phyloP scores from a whole-genome alignment of 2,888 invertebrate genomes.

The Priocnemis perturbator region DNA sequence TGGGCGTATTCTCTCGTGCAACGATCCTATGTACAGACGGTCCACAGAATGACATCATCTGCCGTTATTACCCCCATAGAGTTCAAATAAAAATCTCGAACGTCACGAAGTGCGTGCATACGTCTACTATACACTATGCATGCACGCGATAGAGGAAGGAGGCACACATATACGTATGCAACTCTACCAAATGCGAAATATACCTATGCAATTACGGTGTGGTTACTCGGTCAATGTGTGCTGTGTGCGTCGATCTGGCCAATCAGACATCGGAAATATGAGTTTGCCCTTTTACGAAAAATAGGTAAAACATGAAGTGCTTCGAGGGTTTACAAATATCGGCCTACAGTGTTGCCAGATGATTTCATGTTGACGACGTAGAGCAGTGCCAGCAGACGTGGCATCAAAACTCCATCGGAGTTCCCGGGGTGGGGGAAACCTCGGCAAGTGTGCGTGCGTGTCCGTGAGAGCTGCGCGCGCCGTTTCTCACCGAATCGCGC shows the following conservation, averaged over 20 bases:
- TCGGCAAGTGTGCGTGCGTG: too few species aligned
- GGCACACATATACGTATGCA: too few species aligned
- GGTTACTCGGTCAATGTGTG: slow-evolving; percentile 39
- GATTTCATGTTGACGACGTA: background rate
- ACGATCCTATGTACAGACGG: background rate
- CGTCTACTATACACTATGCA: background rate
- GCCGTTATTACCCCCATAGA: slow-evolving; percentile 10
- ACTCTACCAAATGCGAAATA: slow-evolving; percentile 3
- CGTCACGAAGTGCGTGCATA: background rate
- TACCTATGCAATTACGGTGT: slow-evolving; percentile 30
- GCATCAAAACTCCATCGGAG: too few species aligned
- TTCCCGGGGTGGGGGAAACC: too few species aligned
- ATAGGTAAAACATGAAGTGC: background rate
- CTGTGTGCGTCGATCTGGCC: slow-evolving; percentile 31
- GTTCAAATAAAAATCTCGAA: slow-evolving; percentile 1
- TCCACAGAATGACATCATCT: slow-evolving; percentile 12
- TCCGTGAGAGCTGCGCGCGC: too few species aligned
- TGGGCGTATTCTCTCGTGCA: background rate
- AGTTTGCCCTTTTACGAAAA: slow-evolving; percentile 46
- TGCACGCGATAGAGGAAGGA: too few species aligned
- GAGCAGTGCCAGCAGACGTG: too few species aligned
- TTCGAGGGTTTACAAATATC: background rate
- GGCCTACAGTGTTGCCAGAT: background rate
- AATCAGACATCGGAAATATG: slow-evolving; percentile 43
- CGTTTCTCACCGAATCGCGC: too few species aligned